These are phyloP conservation scores for Sparus aurata DNA, from an alignment of 2,797 vertebrate genomes.

Conservation along the genomic window DNA sequence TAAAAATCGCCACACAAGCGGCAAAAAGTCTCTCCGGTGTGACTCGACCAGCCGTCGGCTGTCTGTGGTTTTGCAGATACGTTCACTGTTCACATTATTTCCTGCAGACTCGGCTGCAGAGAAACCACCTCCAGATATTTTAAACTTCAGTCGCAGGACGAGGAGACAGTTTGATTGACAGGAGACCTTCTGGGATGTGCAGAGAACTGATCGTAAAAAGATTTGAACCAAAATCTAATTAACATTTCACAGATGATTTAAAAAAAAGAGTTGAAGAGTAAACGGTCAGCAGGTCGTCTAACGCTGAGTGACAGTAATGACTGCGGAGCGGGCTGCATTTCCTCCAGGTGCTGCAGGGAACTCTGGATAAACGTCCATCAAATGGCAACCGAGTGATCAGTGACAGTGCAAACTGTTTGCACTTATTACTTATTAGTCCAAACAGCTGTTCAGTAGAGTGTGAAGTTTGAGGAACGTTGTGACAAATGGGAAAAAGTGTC, in stretches of 20 bases:
- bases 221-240: background rate
- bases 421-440: background rate
- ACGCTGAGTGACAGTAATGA: conserved; percentile 49
- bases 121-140: too few species aligned
- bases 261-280: conserved; percentile 1
- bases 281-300: conserved; percentile 11
- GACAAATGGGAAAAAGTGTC: background rate
- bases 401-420: background rate
- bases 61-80: too few species aligned
- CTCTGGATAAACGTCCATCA: conserved; percentile 55
- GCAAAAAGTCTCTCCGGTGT: too few species aligned
- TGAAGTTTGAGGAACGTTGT: too few species aligned
- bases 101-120: background rate
- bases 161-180: background rate
- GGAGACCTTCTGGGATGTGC: background rate
- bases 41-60: too few species aligned
- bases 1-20: too few species aligned
- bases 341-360: conserved; percentile 41
- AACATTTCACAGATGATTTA: too few species aligned
- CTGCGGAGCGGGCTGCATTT: background rate
- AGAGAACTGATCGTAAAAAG: background rate
- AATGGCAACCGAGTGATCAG: conserved; percentile 9
- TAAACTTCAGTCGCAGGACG: background rate
- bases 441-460: background rate
- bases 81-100: too few species aligned